Evolutionary conservation across 2,113 vertebrate genomes (phyloP), one percentile per base, ranked within the genome.

Genomic region (Rhinolophus ferrumequinum): DNA sequence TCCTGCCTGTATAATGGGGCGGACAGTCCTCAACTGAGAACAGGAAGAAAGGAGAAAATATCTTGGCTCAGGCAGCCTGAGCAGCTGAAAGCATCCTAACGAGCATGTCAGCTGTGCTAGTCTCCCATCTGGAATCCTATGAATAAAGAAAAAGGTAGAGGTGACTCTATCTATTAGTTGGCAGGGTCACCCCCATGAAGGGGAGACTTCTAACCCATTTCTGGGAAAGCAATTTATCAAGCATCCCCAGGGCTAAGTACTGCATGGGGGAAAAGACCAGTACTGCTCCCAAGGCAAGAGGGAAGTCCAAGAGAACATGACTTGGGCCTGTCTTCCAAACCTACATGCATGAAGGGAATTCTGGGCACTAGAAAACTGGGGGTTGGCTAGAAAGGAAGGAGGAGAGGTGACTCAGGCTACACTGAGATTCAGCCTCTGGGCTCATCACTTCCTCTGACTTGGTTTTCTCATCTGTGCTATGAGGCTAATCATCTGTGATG

Each of bases 381-480:
- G 3, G 4, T 22, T 79, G 26, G 56, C 21, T 79, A 24, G 41
- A 90, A 83, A 94, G 64, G 19, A 77, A 96, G 10, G 28, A 79
- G 26, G 35, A 7, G 10, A 28, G 28, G 12, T 75, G n/a, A 50
- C 18, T 33, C 33, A 84, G 80, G 47, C 47, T 85, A 30, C 44
- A 12, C 33, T 62, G 60, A 86, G 47, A 82, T 81, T 62, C 77
- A 69, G 67, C 56, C 50, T 94, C 85, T 44, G 12, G 19, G 24
- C 6, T 77, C 47, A 47, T 67, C 50, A 22, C 47, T 77, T 94
- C 60, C 80, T 94, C 64, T 86, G 13, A 52, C 90, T 83, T 52
- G 44, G 44, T 93, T 95, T 96, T 90, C 81, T 95, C 66, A 75
- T 35, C 81, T 82, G 41, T 82, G 72, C 88, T 70, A 88, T 85